Evolutionary conservation across 2,888 invertebrate species (phyloP), one percentile per base, ranked within the genome.

Genomic region (Agriopis leucophaearia): DNA sequence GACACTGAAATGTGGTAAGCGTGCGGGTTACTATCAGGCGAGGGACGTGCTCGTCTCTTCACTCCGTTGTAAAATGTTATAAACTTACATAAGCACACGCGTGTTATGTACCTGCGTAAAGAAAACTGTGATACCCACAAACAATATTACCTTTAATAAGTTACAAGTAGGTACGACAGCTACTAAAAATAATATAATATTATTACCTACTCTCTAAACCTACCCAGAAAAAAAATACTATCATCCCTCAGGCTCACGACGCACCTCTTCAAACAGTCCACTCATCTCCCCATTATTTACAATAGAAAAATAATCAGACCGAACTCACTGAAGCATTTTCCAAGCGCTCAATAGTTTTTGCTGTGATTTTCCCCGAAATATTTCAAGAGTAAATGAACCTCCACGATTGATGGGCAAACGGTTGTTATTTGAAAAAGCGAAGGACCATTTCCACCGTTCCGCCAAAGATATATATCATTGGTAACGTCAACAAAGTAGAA

Each of bases 351-450:
- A 84, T 91, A 92, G 92, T 92, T 92, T 91, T 90, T 87, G 88
- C 81, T 87, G 87, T 86, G 89, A 91, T 88, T 88, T 88, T 63
- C 83, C 83, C 80, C 88, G 84, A 90, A 91, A 93, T 93, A 93
- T 93, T 91, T 92, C 88, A 89, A 64, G 51, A 64, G 71, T 64
- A 91, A 92, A 92, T 92, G 91, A 92, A 87, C 90, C 90, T 90
- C 91, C 54, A 88, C 78, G 91, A 94, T 94, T 90, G 93, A 94
- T 94, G 90, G 88, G 80, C 78, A 75, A 78, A 81, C 84, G 85
- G 85, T 90, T 91, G 93, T 92, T 92, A 92, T 94, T 92, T 94
- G 92, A 92, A 93, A 92, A 93, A 92, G 92, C 91, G 87, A 82
- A 88, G 85, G 88, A 86, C 89, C 89, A 91, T 92, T 93, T 87